Percentiles rank a stretch among this genome's conserved stretches.
These are phyloP conservation scores for Coenobita brevimanus DNA, from an alignment of 1,140 invertebrate genomes.

Conservation along the genomic window DNA sequence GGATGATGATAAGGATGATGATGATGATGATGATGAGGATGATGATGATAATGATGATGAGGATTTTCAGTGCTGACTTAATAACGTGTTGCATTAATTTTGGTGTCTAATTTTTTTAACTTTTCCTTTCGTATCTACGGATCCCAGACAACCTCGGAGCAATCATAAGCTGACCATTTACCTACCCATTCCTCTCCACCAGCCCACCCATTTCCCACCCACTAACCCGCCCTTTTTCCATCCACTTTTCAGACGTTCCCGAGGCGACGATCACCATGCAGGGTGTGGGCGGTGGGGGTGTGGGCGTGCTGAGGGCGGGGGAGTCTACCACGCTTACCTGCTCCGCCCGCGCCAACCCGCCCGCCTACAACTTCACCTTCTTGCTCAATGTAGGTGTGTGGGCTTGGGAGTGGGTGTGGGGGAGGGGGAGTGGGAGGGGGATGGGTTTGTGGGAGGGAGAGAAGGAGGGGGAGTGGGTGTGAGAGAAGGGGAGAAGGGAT, in stretches of 20 bases:
- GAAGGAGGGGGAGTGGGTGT: background rate
- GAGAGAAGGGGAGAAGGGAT: no score
- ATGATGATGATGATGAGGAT: no score
- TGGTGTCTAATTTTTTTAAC: no score
- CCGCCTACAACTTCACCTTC: conserved; percentile 50
- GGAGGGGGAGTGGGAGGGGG: background rate
- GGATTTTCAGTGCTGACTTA: no score
- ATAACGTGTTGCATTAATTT: no score
- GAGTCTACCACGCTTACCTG: conserved; percentile 44
- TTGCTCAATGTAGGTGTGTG: conserved; percentile 43
- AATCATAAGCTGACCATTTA: no score
- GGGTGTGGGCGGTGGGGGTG: background rate
- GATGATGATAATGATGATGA: no score
- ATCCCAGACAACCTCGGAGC: no score
- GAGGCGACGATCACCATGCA: conserved; percentile 55
- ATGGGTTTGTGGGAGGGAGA: background rate
- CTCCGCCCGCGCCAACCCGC: conserved; percentile 39
- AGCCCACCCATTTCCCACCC: no score
- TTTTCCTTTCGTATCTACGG: no score
- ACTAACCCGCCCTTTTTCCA: background rate
- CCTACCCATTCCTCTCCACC: no score
- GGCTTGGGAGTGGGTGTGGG: background rate
- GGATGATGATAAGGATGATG: no score
- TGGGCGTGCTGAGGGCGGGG: background rate
- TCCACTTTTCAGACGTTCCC: conserved; percentile 32